phyloP scores from a whole-genome alignment of 2,888 invertebrate genomes.

The Chalcosyrphus nemorum region DNA sequence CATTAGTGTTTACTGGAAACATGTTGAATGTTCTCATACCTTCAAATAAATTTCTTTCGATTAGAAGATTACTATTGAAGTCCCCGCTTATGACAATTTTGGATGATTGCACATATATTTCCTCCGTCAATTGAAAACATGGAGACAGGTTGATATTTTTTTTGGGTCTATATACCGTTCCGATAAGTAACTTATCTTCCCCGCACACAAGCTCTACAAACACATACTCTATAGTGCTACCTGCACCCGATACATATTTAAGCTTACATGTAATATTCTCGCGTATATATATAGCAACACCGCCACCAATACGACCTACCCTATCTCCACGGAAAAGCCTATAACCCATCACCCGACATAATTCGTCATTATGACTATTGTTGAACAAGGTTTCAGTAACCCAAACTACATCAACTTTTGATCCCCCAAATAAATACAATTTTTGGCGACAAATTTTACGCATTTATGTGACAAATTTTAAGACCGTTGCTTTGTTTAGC shows the following conservation, averaged over 20 bases:
- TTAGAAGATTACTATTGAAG: neutral
- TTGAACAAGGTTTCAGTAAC: neutral
- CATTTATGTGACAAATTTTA: too few relatives aligned
- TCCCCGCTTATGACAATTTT: neutral
- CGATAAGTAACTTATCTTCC: conserved; percentile 7
- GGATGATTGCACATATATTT: neutral
- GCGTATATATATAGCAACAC: neutral
- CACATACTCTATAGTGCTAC: neutral
- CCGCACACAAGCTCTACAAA: neutral
- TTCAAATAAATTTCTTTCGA: neutral
- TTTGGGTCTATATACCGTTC: neutral
- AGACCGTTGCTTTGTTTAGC: too few relatives aligned
- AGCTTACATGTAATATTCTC: too few relatives aligned
- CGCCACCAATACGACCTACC: too few relatives aligned
- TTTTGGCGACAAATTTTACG: neutral
- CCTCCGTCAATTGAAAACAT: neutral
- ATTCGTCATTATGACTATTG: neutral
- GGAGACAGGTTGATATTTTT: neutral
- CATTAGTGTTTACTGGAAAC: neutral
- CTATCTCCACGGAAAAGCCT: neutral
- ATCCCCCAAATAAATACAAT: too few relatives aligned
- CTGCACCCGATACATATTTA: too few relatives aligned
- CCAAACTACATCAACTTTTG: too few relatives aligned
- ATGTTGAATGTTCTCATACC: neutral
- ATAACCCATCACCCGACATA: neutral